Base-by-base conservation (phyloP, 2,888 invertebrate species). In the Macropis europaea region DNA sequence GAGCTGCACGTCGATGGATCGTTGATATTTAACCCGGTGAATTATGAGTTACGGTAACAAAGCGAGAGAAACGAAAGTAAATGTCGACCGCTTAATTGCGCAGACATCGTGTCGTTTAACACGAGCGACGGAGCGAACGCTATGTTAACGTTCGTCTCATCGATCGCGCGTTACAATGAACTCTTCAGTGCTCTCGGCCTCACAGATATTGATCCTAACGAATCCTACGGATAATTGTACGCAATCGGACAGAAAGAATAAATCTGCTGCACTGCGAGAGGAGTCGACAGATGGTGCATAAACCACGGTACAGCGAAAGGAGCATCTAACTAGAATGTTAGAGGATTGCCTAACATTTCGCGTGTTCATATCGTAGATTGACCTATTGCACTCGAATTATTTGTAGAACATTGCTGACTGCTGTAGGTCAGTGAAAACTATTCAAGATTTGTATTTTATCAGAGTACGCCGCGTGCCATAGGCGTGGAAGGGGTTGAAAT, bases 81-180 rank as follows among this genome's bases (percentile, higher is more conserved):
- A 53, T 48, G 45, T 48, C n/a, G 22, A 11, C 15, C 24, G 19
- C 59, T 53, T 72, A 64, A 64, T 72, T 64, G 30, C 32, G 11
- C 11, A 6, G 34, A 40, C 40, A 61, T 56, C 71, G 32, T 40
- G 42, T 43, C 42, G 43, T 30, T 19, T 22, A 42, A 48, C 28
- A 28, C 22, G 43, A 30, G 15, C 40, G n/a, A 48, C 6, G 19
- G 13, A 26, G 3, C 17, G 28, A 62, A 53, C 26, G 26, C 15
- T 62, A 63, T 48, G 47, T 57, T 75, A 75, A 79, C 62, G 79
- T 68, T 69, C 17, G 56, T 48, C 48, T 61, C 54, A 75, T 77
- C 67, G 79, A 79, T 79, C 71, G 78, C 34, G 17, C 13, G 43
- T 62, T 50, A 61, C 71, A 56, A 71, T 62, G 62, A 71, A 62